Evolutionary conservation across 2,888 invertebrate species (phyloP).

Genomic region (Petrolisthes manimaculis): DNA sequence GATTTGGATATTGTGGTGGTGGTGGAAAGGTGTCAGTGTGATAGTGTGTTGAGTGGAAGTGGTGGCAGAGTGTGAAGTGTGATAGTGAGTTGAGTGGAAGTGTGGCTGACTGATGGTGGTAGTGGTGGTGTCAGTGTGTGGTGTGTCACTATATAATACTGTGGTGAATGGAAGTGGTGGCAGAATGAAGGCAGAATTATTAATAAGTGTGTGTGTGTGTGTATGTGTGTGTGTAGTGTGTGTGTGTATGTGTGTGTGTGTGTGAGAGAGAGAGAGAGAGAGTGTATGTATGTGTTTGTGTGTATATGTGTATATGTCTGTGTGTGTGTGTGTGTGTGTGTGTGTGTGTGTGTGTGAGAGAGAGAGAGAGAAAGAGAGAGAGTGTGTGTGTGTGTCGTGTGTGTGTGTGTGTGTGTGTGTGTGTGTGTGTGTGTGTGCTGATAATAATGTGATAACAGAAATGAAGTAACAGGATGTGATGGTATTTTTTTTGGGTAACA

Average conservation of each 20-base stretch:
- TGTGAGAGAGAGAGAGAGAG: conserved; percentile 10
- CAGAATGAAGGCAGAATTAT: neutral
- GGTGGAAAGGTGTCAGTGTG: neutral
- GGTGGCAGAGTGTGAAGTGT: too few relatives aligned
- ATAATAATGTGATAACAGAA: neutral
- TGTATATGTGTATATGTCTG: neutral
- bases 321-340: conserved; percentile 16
- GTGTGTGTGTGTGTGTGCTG: conserved; percentile 9
- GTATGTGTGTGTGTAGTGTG: conserved; percentile 17
- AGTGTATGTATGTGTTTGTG: conserved; percentile 2
- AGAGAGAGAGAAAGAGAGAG: neutral
- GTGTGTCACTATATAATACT: too few relatives aligned
- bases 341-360: conserved; percentile 1
- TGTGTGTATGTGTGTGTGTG: conserved; percentile 21
- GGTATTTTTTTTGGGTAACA: neutral
- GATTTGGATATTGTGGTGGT: too few relatives aligned
- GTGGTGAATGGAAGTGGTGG: neutral
- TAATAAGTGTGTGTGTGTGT: conserved; percentile 24
- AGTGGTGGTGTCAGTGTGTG: too few relatives aligned
- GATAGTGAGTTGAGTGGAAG: too few relatives aligned
- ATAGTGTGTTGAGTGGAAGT: too few relatives aligned
- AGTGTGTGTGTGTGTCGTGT: conserved; percentile 4
- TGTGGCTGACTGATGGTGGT: too few relatives aligned
- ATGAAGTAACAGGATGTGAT: neutral
- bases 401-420: conserved; percentile 20